Evolutionary conservation across 1,140 invertebrate species (phyloP), one percentile per base, ranked within the genome.

Genomic region (Asbolus verrucosus): DNA sequence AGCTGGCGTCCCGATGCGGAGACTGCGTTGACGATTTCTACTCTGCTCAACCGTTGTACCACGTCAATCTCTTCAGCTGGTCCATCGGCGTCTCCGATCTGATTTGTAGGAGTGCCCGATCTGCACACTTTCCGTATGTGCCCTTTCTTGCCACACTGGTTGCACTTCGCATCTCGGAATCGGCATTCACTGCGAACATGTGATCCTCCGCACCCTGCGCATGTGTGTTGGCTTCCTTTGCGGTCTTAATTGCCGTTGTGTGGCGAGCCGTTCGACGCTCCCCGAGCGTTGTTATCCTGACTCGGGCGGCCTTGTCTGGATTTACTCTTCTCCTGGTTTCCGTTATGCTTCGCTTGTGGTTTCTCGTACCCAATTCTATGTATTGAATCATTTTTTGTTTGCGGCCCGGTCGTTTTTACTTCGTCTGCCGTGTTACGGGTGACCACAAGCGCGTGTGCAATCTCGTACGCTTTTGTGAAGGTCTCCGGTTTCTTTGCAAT

Each of bases 401-500:
- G 6, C 13, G 6, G 16, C 6, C 2, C 43, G 1, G 6, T 11
- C 2, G 6, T 19, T 11, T 39, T 69, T 1, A 69, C 67, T 18
- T 11, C 38, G 19, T 46, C 16, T 6, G 67, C 2, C 14, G 30
- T 69, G 9, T 27, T 4, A 38, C 16, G 67, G 1, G 67, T 70
- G 14, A 38, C 67, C 30, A 67, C 67, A 3, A 69, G 27, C 14
- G 59, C 2, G 6, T 18, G 65, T 27, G 75, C 73, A 11, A 76
- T 74, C 18, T 73, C 63, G 19, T 70, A 74, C 0, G 76, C 73
- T 0, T n/a, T 66, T 0, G 38, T 43, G 21, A 76, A 75, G 4
- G 71, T 65, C 4, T 5, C 36, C 0, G 73, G 69, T 6, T 76
- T 72, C 65, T 75, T 76, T 0, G 60, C 24, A 19, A 77, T 75